Conservation (phyloP, 2,888 invertebrate species). For the Dioctria linearis region DNA sequence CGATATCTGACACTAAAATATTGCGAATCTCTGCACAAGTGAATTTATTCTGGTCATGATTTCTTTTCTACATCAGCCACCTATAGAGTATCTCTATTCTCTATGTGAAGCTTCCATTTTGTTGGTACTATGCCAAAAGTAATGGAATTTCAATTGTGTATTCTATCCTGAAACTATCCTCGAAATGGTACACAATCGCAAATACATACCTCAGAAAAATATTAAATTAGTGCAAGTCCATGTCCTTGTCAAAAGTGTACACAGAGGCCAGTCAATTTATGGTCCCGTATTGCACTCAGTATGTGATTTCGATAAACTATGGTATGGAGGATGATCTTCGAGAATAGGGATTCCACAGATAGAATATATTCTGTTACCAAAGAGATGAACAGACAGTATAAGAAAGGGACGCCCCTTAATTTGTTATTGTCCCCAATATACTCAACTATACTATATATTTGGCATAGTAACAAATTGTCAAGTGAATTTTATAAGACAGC, state of each 20-base stretch:
- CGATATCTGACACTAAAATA: conserved; percentile 54
- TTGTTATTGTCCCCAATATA: conserved; percentile 33
- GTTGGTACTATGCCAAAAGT: conserved; percentile 52
- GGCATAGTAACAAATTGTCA: conserved; percentile 40
- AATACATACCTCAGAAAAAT: conserved; percentile 36
- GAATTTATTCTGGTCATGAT: conserved; percentile 56
- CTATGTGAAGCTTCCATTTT: background rate
- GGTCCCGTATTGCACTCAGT: conserved; percentile 20
- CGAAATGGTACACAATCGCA: background rate
- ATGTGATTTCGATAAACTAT: conserved; percentile 17
- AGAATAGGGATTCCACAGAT: background rate
- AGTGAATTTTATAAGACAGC: conserved; percentile 36
- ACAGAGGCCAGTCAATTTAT: conserved; percentile 32
- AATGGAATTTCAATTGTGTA: conserved; percentile 42
- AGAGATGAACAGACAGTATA: background rate
- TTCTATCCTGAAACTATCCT: conserved; percentile 7
- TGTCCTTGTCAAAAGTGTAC: conserved; percentile 24
- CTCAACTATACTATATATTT: background rate
- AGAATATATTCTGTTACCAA: background rate
- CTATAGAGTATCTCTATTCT: background rate
- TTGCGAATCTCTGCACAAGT: conserved; percentile 52
- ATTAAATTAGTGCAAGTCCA: conserved; percentile 47
- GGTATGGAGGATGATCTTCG: background rate
- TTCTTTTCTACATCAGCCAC: background rate
- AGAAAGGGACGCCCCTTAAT: conserved; percentile 22